phyloP scores from a whole-genome alignment of 2,113 vertebrate genomes.

The Catagonus wagneri region DNA sequence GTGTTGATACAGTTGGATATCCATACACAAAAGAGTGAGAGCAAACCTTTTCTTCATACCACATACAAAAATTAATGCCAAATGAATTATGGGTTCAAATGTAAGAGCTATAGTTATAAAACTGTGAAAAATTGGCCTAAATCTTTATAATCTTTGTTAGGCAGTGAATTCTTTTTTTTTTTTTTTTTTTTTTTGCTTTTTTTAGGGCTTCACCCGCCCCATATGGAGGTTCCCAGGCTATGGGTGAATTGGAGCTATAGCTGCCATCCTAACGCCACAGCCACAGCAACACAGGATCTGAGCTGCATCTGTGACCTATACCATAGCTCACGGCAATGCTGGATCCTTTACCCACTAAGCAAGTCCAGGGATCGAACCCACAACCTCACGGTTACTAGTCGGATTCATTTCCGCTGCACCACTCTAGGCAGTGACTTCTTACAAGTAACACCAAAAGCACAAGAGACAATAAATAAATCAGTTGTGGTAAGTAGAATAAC shows the following conservation, averaged over 20 bases:
- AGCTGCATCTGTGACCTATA: too few species aligned
- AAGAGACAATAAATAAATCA: neutral
- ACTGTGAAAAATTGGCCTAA: neutral
- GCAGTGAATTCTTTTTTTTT: neutral
- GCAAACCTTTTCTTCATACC: neutral
- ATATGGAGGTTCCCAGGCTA: too few species aligned
- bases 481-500: neutral
- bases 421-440: neutral
- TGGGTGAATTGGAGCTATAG: too few species aligned
- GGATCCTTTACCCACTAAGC: too few species aligned
- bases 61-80: neutral
- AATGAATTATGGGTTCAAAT: neutral
- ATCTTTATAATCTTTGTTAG: neutral
- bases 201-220: too few species aligned
- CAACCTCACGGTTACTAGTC: too few species aligned
- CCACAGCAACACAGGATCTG: too few species aligned
- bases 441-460: neutral
- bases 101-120: neutral
- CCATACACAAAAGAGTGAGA: neutral
- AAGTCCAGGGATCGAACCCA: too few species aligned
- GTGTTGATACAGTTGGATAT: neutral
- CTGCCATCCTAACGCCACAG: too few species aligned
- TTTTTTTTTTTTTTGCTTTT: too few species aligned
- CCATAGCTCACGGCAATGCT: too few species aligned
- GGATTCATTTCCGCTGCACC: too few species aligned